Conservation (phyloP, 2,113 vertebrate genomes). For the Himantopus leucocephalus region DNA sequence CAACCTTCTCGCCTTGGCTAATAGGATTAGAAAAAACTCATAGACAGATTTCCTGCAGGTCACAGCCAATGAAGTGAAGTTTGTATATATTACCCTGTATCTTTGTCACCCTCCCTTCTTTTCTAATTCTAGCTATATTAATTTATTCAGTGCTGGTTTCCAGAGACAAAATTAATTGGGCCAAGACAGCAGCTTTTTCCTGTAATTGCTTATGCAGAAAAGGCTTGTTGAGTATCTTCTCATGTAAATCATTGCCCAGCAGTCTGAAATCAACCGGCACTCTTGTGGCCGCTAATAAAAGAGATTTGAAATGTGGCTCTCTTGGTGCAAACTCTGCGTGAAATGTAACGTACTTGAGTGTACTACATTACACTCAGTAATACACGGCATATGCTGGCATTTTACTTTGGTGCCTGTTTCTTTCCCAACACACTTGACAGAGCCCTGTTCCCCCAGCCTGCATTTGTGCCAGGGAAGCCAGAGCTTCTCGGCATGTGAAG, state of each 20-base stretch:
- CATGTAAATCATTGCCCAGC: slow-evolving; percentile 62
- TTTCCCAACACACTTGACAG: background rate
- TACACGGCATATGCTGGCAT: background rate
- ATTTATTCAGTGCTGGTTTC: slow-evolving; percentile 57
- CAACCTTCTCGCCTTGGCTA: background rate
- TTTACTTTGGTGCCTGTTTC: background rate
- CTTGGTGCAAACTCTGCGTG: background rate
- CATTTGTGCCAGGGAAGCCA: slow-evolving; percentile 1
- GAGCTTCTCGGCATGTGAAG: background rate
- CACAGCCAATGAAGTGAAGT: background rate
- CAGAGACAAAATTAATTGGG: slow-evolving; percentile 64
- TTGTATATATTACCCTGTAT: background rate
- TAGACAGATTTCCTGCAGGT: background rate
- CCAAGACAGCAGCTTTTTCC: slow-evolving; percentile 43
- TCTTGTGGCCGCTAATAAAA: slow-evolving; percentile 21
- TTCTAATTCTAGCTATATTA: slow-evolving; percentile 31
- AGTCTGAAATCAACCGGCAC: slow-evolving; percentile 39
- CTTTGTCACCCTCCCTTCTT: background rate
- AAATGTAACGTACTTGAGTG: background rate
- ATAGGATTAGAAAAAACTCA: background rate
- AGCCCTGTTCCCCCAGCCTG: background rate
- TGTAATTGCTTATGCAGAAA: slow-evolving; percentile 60
- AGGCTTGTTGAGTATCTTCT: slow-evolving; percentile 64
- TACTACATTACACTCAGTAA: background rate
- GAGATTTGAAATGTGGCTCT: background rate